These are phyloP conservation scores for Neelides sp. DNA, from an alignment of 1,140 invertebrate species.

Conservation along the genomic window DNA sequence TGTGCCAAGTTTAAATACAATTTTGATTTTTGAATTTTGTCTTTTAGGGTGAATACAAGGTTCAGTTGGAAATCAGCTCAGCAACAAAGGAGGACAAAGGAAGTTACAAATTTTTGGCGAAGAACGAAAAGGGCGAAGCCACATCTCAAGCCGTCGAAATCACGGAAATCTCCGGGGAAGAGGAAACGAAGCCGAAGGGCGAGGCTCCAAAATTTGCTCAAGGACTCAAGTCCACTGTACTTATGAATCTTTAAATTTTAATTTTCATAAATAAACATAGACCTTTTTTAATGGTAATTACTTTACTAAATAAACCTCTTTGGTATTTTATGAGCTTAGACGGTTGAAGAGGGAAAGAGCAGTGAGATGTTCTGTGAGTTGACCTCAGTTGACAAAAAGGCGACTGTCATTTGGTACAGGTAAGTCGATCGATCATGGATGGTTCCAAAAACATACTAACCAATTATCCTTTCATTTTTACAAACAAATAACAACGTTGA, in stretches of 20 bases:
- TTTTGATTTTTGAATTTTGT: background rate
- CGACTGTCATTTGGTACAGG: slow-evolving; percentile 75
- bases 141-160: slow-evolving; percentile 78
- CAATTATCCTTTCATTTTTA: too few species aligned
- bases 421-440: slow-evolving; percentile 32
- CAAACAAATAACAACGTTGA: too few species aligned
- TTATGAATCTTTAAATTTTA: too few species aligned
- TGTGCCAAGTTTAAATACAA: background rate
- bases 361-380: slow-evolving; percentile 62
- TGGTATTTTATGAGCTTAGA: slow-evolving; percentile 40
- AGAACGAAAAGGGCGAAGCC: slow-evolving; percentile 85
- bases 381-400: slow-evolving; percentile 56
- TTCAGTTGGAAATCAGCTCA: slow-evolving; percentile 74
- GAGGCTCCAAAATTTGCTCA: slow-evolving; percentile 45
- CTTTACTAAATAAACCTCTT: background rate
- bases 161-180: slow-evolving; percentile 61
- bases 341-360: slow-evolving; percentile 58
- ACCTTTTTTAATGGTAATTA: slow-evolving; percentile 9
- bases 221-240: slow-evolving; percentile 57
- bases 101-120: slow-evolving; percentile 75
- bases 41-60: slow-evolving; percentile 65
- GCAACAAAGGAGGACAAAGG: slow-evolving; percentile 67
- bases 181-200: slow-evolving; percentile 41
- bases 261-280: background rate
- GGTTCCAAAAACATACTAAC: background rate